These are phyloP conservation scores for Champsocephalus esox DNA, from an alignment of 2,797 vertebrate species.

Conservation along the genomic window DNA sequence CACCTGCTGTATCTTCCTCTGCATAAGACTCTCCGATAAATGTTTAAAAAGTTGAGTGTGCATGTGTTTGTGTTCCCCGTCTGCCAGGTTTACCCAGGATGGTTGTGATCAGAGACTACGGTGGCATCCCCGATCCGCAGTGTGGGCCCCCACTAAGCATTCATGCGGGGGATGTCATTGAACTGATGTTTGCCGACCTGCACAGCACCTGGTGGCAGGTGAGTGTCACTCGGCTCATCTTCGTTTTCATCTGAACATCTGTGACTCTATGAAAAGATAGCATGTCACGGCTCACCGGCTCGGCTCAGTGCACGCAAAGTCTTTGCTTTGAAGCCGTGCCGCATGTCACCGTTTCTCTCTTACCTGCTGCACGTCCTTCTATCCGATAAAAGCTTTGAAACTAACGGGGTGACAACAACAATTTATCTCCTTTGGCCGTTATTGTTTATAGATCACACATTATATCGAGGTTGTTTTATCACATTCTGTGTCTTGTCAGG, in stretches of 20 bases:
- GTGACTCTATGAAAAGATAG: constrained; percentile 56
- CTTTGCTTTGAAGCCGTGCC: constrained; percentile 45
- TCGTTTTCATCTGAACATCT: constrained; percentile 64
- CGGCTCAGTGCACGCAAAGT: constrained; percentile 37
- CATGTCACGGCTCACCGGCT: constrained; percentile 41
- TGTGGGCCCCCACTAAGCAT: constrained; percentile 89
- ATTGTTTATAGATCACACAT: constrained; percentile 28
- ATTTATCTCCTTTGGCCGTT: constrained; percentile 19
- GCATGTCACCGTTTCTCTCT: constrained; percentile 6
- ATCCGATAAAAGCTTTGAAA: constrained; percentile 16
- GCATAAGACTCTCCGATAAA: neutral
- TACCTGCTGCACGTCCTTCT: neutral
- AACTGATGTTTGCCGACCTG: constrained; percentile 91
- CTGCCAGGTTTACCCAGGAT: constrained; percentile 91
- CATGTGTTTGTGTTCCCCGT: constrained; percentile 44
- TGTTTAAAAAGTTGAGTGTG: constrained; percentile 10
- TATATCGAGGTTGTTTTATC: constrained; percentile 30
- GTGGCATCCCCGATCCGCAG: constrained; percentile 85
- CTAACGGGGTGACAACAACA: constrained; percentile 17
- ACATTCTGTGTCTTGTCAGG: constrained; percentile 30
- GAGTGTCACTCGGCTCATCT: constrained; percentile 63
- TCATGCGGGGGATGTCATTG: constrained; percentile 90
- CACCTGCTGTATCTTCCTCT: neutral
- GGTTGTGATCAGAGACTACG: constrained; percentile 91
- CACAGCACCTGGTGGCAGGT: constrained; percentile 97